phyloP scores from a whole-genome alignment of 2,797 vertebrate genomes.

The Cichlasoma orientale region DNA sequence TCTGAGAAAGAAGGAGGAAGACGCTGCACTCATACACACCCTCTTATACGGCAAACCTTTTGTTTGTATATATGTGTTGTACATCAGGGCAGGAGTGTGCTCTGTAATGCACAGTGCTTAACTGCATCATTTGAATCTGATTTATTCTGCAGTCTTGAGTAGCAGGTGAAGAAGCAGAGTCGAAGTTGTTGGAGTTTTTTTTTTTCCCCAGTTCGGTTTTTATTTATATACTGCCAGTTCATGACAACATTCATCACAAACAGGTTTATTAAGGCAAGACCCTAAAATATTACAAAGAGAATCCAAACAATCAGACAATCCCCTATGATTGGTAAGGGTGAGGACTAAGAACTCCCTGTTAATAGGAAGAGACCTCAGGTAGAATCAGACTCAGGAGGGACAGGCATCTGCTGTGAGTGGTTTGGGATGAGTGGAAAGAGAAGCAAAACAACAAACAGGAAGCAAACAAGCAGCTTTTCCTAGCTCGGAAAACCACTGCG shows the following conservation, averaged over 20 bases:
- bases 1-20: slow-evolving; percentile 34
- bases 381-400: not conserved
- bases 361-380: not conserved
- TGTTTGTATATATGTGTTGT: not conserved
- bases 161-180: not conserved
- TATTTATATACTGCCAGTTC: not conserved
- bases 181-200: too few species aligned
- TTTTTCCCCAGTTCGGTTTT: not conserved
- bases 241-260: not conserved
- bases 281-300: not conserved
- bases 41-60: not conserved
- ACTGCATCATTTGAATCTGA: slow-evolving; percentile 8
- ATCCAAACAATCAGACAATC: not conserved
- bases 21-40: not conserved
- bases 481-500: not conserved
- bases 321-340: not conserved
- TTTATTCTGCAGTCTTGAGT: slow-evolving; percentile 26
- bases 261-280: not conserved
- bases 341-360: not conserved
- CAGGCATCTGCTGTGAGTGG: not conserved
- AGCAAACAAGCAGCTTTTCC: not conserved
- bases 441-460: not conserved
- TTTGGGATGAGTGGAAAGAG: not conserved
- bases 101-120: slow-evolving; percentile 17
- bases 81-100: slow-evolving; percentile 9